Conservation (phyloP, 2,113 vertebrate genomes). For the Pithys albifrons region DNA sequence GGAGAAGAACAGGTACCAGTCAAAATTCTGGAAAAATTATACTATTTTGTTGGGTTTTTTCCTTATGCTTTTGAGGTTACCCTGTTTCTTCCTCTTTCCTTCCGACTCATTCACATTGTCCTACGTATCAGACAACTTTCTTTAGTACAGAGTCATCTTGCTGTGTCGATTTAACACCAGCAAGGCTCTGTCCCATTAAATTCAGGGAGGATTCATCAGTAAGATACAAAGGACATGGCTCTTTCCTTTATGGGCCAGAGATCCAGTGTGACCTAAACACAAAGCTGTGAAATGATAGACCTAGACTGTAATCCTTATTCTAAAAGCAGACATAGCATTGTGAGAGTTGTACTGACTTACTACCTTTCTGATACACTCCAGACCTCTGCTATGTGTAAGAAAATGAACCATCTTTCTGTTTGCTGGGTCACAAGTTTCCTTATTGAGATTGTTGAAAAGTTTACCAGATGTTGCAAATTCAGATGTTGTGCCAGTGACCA, state of each 20-base stretch:
- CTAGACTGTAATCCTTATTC: neutral
- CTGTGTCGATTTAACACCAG: constrained; percentile 1
- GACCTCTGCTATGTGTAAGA: neutral
- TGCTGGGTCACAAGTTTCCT: neutral
- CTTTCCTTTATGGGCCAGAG: neutral
- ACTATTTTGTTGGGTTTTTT: neutral
- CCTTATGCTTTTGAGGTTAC: neutral
- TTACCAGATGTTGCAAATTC: neutral
- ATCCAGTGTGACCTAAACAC: neutral
- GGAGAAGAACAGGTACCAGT: neutral
- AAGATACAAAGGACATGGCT: neutral
- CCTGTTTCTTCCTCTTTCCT: neutral
- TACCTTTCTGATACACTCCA: neutral
- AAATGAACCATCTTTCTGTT: neutral
- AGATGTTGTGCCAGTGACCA: neutral
- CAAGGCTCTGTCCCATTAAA: neutral
- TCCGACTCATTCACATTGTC: neutral
- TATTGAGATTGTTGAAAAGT: neutral
- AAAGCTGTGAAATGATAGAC: neutral
- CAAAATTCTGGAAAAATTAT: neutral
- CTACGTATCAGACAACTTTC: neutral
- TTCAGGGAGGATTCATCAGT: neutral
- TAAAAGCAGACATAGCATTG: neutral
- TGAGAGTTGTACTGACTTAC: neutral
- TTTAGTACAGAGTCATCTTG: neutral